phyloP scores from a whole-genome alignment of 2,888 invertebrate genomes.

The Spialia ferax region DNA sequence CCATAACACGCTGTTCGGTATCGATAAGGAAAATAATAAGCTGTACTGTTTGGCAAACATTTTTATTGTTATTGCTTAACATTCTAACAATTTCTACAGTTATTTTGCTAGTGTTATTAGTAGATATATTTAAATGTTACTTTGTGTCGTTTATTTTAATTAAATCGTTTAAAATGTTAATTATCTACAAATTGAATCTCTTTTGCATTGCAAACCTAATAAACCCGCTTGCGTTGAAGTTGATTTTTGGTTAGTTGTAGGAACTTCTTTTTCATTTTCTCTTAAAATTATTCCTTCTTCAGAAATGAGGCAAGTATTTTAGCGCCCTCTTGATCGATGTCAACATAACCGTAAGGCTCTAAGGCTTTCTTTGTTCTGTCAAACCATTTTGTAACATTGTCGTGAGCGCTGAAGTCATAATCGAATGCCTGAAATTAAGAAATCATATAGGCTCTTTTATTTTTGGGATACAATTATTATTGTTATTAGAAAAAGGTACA shows the following conservation, averaged over 20 bases:
- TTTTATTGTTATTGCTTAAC: slow-evolving; percentile 33
- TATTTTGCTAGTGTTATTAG: slow-evolving; percentile 15
- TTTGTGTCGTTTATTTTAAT: too few relatives aligned
- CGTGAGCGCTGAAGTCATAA: slow-evolving; percentile 85
- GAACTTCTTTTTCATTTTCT: background rate
- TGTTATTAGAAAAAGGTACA: too few relatives aligned
- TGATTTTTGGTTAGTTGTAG: background rate
- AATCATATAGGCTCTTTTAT: background rate
- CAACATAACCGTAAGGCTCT: slow-evolving; percentile 89
- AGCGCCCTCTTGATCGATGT: slow-evolving; percentile 88
- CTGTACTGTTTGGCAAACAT: slow-evolving; percentile 45
- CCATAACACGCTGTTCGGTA: slow-evolving; percentile 23
- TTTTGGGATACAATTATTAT: too few relatives aligned
- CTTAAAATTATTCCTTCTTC: slow-evolving; percentile 64
- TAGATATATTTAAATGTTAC: background rate
- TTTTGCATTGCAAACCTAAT: too few relatives aligned
- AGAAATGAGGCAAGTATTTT: slow-evolving; percentile 83
- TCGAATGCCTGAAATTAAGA: slow-evolving; percentile 77
- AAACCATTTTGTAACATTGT: slow-evolving; percentile 88
- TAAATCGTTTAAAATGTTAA: too few relatives aligned
- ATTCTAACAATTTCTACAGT: slow-evolving; percentile 21
- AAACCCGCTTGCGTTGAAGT: background rate
- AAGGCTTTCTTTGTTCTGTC: slow-evolving; percentile 88
- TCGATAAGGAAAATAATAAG: slow-evolving; percentile 56
- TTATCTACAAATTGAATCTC: too few relatives aligned